Base-by-base conservation (phyloP, 2,888 invertebrate species). In the Drosophila robusta region DNA sequence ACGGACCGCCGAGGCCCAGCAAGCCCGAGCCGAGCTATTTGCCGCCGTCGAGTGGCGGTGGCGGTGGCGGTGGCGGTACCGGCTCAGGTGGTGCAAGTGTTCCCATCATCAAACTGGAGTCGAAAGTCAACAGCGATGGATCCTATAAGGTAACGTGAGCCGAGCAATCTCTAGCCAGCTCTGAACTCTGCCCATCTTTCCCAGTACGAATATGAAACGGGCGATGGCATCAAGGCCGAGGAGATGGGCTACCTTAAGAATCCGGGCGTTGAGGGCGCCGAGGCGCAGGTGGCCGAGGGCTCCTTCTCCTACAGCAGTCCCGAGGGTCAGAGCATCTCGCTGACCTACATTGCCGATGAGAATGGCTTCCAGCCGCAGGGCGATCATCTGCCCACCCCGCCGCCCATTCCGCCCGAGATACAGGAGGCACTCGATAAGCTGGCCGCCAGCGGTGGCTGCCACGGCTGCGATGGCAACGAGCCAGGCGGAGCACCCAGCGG, bases 301-400 rank as follows among this genome's bases (percentile, higher is more conserved):
- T 94, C 94, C 24, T 95, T 93, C 91, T 93, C 94, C 32, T 96
- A 96, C 93, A 95, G 95, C 41, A 95, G 95, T 45, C 95, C 95
- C n/a, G 96, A 96, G 84, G 96, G 96, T 32, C 92, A 94, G 62
- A 94, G 94, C 2, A 94, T 95, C 79, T 91, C 93, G 14, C 75
- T 96, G 36, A 93, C 93, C 36, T 96, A 96, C 93, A 93, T 94
- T 51, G 95, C 96, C 86, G 96, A 96, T 85, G 96, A 96, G 90
- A 94, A 95, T 84, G 96, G 96, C 90, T 93, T 93, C 80, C 93
- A 90, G 61, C 91, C 92, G n/a, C 77, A 80, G 60, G 96, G 96
- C 38, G 95, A 95, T 49, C 96, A 96, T 91, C 92, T 96, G 45
- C 96, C 96, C 12, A 96, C 96, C 8, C 95, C 96, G 4, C 96